phyloP scores from a whole-genome alignment of 2,113 vertebrate species.

The Melanerpes aurifrons region DNA sequence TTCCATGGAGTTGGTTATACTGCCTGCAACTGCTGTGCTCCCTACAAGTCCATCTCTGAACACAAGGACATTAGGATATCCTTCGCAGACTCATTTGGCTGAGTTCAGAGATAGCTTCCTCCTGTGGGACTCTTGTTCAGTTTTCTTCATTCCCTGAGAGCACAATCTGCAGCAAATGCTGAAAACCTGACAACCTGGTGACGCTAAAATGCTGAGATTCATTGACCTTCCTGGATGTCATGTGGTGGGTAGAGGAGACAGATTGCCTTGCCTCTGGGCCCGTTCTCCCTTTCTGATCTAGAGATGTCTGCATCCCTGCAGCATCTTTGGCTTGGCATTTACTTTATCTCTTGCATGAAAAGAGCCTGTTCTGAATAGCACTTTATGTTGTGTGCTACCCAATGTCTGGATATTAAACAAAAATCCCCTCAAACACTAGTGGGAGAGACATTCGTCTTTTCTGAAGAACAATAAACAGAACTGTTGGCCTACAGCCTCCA shows the following conservation, averaged over 20 bases:
- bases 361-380: constrained; percentile 11
- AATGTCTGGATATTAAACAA: not conserved
- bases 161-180: not conserved
- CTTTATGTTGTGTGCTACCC: constrained; percentile 41
- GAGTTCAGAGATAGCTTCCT: not conserved
- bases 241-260: not conserved
- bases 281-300: not conserved
- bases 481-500: not conserved
- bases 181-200: not conserved
- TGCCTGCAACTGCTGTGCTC: not conserved
- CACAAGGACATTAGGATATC: not conserved
- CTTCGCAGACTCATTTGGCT: not conserved
- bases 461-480: constrained; percentile 30
- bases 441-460: constrained; percentile 15
- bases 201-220: not conserved
- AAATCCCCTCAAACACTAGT: not conserved
- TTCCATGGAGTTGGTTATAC: not conserved
- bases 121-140: not conserved
- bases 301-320: not conserved
- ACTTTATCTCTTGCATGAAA: constrained; percentile 36
- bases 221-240: constrained; percentile 35
- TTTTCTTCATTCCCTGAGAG: constrained; percentile 15
- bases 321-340: constrained; percentile 31
- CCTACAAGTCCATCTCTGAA: not conserved
- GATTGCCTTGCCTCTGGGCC: constrained; percentile 58